Conservation (phyloP, 2,797 vertebrate genomes). For the Malurus leucopterus region DNA sequence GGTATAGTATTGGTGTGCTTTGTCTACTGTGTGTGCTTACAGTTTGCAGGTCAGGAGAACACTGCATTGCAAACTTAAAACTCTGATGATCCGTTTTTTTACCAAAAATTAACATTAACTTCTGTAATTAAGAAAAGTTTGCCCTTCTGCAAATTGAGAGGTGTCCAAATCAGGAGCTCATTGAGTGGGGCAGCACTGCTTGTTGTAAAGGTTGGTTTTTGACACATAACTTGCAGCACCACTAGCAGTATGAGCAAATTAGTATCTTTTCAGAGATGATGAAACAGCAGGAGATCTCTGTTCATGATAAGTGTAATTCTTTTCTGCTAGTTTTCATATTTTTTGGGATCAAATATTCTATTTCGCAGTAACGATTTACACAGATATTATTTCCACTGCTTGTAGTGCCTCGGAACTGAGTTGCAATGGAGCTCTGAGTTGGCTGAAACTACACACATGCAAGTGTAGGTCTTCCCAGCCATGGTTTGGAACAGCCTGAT, state of each 20-base stretch:
- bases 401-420: not conserved
- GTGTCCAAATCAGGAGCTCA: not conserved
- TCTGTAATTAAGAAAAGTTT: not conserved
- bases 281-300: not conserved
- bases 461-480: not conserved
- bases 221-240: not conserved
- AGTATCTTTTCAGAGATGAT: not conserved
- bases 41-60: not conserved
- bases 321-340: not conserved
- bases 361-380: not conserved
- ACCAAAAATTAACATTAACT: not conserved
- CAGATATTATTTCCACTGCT: not conserved
- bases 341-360: not conserved
- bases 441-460: not conserved
- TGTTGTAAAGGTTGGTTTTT: not conserved
- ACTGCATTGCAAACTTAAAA: constrained; percentile 30
- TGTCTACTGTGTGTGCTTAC: not conserved
- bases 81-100: not conserved
- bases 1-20: constrained; percentile 69
- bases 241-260: not conserved
- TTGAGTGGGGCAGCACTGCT: not conserved
- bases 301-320: not conserved
- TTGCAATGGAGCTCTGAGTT: not conserved
- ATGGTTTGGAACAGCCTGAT: not conserved
- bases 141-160: not conserved